Base-by-base conservation (phyloP, 1,140 invertebrate genomes). In the Atta cephalotes region DNA sequence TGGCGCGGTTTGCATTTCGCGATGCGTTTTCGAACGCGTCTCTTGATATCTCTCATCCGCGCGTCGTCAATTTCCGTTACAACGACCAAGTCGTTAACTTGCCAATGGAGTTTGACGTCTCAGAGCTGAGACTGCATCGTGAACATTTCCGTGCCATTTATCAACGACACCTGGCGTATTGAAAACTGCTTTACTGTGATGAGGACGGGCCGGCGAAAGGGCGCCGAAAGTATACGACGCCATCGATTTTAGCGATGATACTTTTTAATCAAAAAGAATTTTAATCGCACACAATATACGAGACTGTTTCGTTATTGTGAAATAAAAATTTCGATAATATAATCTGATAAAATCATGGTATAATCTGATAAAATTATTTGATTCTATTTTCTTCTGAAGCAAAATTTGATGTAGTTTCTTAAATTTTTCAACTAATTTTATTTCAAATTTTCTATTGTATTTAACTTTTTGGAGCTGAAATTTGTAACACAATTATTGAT, bases 91-190 rank as follows among this genome's bases (percentile, higher is more conserved):
- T 84, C 70, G 80, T 84, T 87, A 87, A 72, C 49, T 87, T 76
- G 70, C 79, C 78, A 85, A 85, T 85, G 31, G 21, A 76, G 70
- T 65, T 85, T 87, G 86, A 87, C 86, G 45, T 84, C 78, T 86
- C 78, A 63, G 49, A 86, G 76, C 56, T 70, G 65, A 71, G 78
- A 80, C 65, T 87, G 53, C 80, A 72, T 74, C 53, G 72, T 31
- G 63, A 56, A 56, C 86, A 45, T 85, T 76, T 65, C 49, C 72
- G 63, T 70, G 70, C 70, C 82, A 87, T 87, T 85, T 87, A 74
- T 85, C 86, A 87, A 66, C 53, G 51, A 56, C 81, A 85, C 63
- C 81, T 85, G 81, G 65, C 71, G 53, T 51, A 85, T 85, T 85
- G 63, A 77, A 62, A 87, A 77, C 21, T 71, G 82, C 79, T 78